phyloP scores from a whole-genome alignment of 64 coral and sea anemone species.

The Acropora tenuis region DNA sequence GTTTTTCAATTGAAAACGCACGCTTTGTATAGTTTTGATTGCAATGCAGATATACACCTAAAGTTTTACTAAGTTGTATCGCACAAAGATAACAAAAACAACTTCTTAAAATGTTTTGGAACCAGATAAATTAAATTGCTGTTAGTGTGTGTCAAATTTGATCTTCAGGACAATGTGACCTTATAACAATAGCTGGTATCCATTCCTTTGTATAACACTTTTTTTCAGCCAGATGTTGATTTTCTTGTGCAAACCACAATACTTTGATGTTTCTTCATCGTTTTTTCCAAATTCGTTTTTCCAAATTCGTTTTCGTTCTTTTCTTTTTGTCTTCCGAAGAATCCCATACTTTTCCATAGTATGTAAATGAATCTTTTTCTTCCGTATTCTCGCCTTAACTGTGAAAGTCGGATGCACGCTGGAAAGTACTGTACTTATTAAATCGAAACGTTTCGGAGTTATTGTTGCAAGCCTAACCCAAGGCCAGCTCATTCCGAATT shows the following conservation, averaged over 20 bases:
- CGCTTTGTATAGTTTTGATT: too few species aligned
- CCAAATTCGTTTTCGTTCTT: not conserved
- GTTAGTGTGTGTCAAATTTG: too few species aligned
- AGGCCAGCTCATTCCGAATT: not conserved
- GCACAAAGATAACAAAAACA: not conserved
- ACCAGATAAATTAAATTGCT: not conserved
- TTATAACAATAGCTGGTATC: not conserved
- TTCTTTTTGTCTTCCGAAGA: not conserved
- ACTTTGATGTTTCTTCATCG: not conserved
- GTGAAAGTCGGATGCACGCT: too few species aligned
- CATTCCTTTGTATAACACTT: not conserved
- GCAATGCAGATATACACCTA: too few species aligned
- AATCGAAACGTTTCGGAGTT: too few species aligned
- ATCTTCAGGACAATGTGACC: not conserved
- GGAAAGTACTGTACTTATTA: too few species aligned
- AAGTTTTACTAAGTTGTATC: not conserved
- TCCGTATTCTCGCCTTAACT: too few species aligned
- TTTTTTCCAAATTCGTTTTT: too few species aligned
- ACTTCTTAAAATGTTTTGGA: not conserved
- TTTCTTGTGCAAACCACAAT: not conserved
- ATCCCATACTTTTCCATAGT: not conserved
- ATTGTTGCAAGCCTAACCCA: too few species aligned
- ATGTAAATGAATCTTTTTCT: too few species aligned
- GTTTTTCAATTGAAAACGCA: too few species aligned
- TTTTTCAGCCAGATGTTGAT: not conserved